These are phyloP conservation scores for Meiosimyza decipiens DNA, from an alignment of 2,888 invertebrate genomes.

Conservation along the genomic window DNA sequence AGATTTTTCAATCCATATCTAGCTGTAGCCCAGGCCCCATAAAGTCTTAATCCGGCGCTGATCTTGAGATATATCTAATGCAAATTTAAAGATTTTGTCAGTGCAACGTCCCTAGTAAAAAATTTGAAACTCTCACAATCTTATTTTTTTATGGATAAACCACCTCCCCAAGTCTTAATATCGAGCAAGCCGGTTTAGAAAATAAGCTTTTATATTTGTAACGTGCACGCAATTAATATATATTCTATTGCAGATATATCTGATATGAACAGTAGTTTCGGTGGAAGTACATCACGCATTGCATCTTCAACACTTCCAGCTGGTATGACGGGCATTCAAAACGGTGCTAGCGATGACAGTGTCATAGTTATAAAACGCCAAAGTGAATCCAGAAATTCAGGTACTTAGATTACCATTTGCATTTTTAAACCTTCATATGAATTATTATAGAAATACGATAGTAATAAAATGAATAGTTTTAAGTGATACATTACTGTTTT, in stretches of 20 bases:
- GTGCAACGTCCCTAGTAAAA: neutral
- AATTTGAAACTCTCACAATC: neutral
- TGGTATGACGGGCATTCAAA: slow-evolving; percentile 55
- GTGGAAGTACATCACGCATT: slow-evolving; percentile 53
- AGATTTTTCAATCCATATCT: too few relatives aligned
- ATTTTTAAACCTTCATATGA: slow-evolving; percentile 15
- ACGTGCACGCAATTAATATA: too few relatives aligned
- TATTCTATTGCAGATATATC: slow-evolving; percentile 49
- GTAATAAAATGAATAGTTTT: neutral
- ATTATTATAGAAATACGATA: neutral
- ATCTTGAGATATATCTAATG: too few relatives aligned
- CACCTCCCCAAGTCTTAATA: too few relatives aligned
- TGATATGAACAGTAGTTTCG: slow-evolving; percentile 55
- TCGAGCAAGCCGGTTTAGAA: too few relatives aligned
- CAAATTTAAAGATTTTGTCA: too few relatives aligned
- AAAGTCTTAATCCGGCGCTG: neutral
- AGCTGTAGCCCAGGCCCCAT: too few relatives aligned
- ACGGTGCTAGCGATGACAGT: slow-evolving; percentile 62
- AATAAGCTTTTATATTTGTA: too few relatives aligned
- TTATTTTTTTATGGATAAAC: too few relatives aligned
- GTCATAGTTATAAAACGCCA: slow-evolving; percentile 57
- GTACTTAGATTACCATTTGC: slow-evolving; percentile 46
- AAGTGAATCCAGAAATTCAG: slow-evolving; percentile 63
- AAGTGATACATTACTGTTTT: too few relatives aligned
- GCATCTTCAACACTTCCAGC: slow-evolving; percentile 59